Evolutionary conservation across 1,140 invertebrate genomes (phyloP).

Genomic region (Drosophila bifasciata): DNA sequence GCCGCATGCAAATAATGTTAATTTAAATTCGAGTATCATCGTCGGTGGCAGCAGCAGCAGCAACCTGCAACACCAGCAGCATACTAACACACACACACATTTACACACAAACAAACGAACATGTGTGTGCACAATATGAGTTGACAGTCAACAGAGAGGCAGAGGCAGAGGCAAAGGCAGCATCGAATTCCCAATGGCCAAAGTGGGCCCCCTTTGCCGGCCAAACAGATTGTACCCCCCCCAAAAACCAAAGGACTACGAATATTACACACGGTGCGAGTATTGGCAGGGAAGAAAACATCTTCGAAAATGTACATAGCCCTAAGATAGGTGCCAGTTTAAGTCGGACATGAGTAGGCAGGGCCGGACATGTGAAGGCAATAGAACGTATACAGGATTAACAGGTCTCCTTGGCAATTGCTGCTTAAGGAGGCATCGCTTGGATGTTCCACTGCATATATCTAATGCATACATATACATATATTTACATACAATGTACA

Average conservation of each 20-base stretch:
- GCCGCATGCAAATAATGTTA: slow-evolving; percentile 81
- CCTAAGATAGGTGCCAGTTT: too few species aligned
- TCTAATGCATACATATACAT: too few species aligned
- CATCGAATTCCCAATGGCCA: slow-evolving; percentile 29
- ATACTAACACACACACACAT: slow-evolving; percentile 32
- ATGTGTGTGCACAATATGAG: slow-evolving; percentile 13
- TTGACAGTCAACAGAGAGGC: slow-evolving; percentile 43
- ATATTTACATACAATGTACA: too few species aligned
- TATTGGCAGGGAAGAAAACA: not conserved
- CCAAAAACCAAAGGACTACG: not conserved
- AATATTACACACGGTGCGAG: slow-evolving; percentile 13
- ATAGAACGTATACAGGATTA: too few species aligned
- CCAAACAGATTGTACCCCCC: slow-evolving; percentile 31
- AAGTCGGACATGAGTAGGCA: too few species aligned
- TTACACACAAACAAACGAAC: not conserved
- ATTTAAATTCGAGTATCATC: slow-evolving; percentile 81
- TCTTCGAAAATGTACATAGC: too few species aligned
- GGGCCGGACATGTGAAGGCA: too few species aligned
- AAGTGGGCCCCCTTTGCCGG: slow-evolving; percentile 8
- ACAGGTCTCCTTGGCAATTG: too few species aligned
- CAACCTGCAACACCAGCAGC: slow-evolving; percentile 50
- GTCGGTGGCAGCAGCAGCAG: slow-evolving; percentile 46
- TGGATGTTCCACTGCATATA: too few species aligned
- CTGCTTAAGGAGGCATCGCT: too few species aligned
- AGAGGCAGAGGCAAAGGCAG: not conserved